Conservation (phyloP, 2,797 vertebrate genomes). For the Cyclura pinguis region DNA sequence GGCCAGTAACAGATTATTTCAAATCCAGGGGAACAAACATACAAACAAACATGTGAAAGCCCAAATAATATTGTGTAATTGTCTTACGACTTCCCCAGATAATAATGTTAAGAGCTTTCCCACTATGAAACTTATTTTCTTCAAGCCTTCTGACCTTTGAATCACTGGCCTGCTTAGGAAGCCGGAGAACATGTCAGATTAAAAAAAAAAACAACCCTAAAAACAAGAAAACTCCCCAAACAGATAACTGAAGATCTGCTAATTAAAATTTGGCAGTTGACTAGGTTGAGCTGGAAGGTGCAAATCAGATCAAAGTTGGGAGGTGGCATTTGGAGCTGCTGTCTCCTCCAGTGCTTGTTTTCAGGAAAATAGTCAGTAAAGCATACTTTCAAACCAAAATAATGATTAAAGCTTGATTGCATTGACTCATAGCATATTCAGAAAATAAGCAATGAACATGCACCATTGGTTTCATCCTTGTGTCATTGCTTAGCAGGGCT, state of each 20-base stretch:
- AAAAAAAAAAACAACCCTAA: too few species aligned
- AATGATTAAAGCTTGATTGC: conserved; percentile 65
- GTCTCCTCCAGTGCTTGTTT: conserved; percentile 50
- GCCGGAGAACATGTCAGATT: conserved; percentile 1
- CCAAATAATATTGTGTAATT: background rate
- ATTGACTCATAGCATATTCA: conserved; percentile 40
- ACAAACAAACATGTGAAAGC: background rate
- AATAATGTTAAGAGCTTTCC: background rate
- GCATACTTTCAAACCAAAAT: conserved; percentile 65
- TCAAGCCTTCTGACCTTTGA: background rate
- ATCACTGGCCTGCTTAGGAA: background rate
- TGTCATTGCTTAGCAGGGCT: conserved; percentile 49
- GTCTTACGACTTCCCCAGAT: background rate
- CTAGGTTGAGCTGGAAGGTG: conserved; percentile 50
- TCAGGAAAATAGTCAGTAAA: conserved; percentile 52
- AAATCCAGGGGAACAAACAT: background rate
- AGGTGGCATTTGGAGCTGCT: conserved; percentile 50
- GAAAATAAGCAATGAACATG: conserved; percentile 49
- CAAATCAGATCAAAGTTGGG: conserved; percentile 69
- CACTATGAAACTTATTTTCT: too few species aligned
- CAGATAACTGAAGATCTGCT: conserved; percentile 46
- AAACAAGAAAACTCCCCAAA: background rate
- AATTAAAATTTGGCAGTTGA: conserved; percentile 66
- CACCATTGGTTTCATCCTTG: conserved; percentile 46
- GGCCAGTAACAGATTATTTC: background rate